Conservation (phyloP, 2,888 invertebrate genomes). For the Oligia latruncula region DNA sequence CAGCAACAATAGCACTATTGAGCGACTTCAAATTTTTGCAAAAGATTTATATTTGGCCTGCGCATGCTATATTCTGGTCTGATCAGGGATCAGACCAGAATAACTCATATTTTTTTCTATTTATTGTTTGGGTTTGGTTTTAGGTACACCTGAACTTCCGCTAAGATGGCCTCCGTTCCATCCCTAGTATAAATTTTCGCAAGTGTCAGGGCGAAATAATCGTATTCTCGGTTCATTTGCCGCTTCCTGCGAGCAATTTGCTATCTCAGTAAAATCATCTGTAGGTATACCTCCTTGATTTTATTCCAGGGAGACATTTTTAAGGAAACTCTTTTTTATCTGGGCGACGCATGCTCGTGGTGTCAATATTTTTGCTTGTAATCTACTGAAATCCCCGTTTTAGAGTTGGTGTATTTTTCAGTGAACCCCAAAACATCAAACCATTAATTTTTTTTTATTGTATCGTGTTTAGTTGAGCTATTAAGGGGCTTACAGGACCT, state of each 20-base stretch:
- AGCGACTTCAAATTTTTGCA: too few species aligned
- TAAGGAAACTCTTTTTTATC: slow-evolving; percentile 48
- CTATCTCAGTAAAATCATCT: slow-evolving; percentile 78
- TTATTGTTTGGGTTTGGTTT: too few species aligned
- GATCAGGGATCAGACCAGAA: too few species aligned
- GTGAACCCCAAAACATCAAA: background rate
- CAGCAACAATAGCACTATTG: too few species aligned
- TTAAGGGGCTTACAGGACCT: too few species aligned
- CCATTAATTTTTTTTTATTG: background rate
- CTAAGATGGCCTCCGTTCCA: background rate
- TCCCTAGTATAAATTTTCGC: slow-evolving; percentile 79
- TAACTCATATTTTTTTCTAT: too few species aligned
- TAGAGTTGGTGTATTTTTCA: background rate
- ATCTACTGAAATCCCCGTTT: slow-evolving; percentile 32
- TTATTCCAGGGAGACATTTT: slow-evolving; percentile 65
- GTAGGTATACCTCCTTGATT: slow-evolving; percentile 70
- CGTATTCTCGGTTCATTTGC: slow-evolving; percentile 85
- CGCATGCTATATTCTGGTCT: too few species aligned
- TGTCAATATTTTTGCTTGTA: slow-evolving; percentile 28
- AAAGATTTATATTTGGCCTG: too few species aligned
- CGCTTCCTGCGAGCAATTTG: slow-evolving; percentile 83
- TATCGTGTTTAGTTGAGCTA: background rate
- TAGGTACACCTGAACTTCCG: background rate
- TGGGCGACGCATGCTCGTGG: slow-evolving; percentile 30
- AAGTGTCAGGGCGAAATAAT: slow-evolving; percentile 82